A percentile compares a stretch with the other conserved stretches of the same genome.
Evolutionary conservation across 23 tunicate species (phyloP).

Genomic region (Ascidia mentula): DNA sequence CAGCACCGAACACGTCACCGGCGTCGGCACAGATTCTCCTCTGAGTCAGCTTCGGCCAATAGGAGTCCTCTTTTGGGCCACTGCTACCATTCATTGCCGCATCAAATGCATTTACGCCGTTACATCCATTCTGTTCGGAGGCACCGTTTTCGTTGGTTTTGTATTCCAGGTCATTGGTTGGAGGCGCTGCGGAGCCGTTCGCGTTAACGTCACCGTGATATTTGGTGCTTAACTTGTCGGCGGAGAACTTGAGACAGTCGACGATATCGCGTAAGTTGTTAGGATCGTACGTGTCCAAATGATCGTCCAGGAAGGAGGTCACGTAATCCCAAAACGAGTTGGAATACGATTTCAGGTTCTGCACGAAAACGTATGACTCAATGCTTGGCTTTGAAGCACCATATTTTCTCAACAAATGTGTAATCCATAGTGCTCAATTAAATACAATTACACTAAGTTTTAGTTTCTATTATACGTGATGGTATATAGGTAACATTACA

Average conservation of each 20-base stretch:
- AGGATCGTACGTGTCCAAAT: constrained; percentile 38
- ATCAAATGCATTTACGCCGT: not conserved
- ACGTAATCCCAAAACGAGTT: constrained; percentile 17
- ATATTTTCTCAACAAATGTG: too few relatives aligned
- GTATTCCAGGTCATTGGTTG: too few relatives aligned
- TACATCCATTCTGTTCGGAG: not conserved
- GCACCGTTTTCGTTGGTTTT: not conserved
- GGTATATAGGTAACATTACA: too few relatives aligned
- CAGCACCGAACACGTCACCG: constrained; percentile 64
- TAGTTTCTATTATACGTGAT: too few relatives aligned
- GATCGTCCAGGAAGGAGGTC: constrained; percentile 9
- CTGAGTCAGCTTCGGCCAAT: not conserved
- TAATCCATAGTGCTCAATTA: too few relatives aligned
- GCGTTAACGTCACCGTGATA: too few relatives aligned
- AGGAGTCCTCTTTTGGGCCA: not conserved
- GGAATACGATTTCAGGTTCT: constrained; percentile 24
- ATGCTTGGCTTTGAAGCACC: too few relatives aligned
- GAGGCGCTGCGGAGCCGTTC: too few relatives aligned
- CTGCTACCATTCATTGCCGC: not conserved
- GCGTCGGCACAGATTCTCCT: constrained; percentile 22
- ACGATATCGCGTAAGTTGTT: constrained; percentile 34
- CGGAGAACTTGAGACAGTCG: constrained; percentile 36
- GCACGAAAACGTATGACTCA: too few relatives aligned
- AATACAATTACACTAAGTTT: too few relatives aligned
- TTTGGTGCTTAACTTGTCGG: constrained; percentile 13